phyloP scores from a whole-genome alignment of 2,888 invertebrate species.

The Cerastis leucographa region DNA sequence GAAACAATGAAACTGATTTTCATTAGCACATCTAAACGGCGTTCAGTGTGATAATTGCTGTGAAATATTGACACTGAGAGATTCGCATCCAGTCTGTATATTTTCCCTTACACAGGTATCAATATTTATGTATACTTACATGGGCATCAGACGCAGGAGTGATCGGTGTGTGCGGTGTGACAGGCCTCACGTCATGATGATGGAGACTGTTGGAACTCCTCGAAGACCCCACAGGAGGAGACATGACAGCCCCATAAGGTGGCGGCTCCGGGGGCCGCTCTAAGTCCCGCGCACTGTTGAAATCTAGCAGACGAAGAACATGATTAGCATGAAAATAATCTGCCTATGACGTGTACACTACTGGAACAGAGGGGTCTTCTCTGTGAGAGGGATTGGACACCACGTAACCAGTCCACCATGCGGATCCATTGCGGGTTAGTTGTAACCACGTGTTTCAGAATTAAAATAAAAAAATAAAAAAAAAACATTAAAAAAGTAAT shows the following conservation, averaged over 20 bases:
- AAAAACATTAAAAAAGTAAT: conserved; percentile 8
- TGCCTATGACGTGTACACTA: background rate
- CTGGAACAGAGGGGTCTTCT: background rate
- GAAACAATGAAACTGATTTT: background rate
- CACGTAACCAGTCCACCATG: background rate
- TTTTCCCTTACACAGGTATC: background rate
- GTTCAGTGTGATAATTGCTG: background rate
- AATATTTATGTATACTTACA: conserved; percentile 69
- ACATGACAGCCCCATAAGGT: conserved; percentile 84
- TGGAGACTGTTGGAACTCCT: conserved; percentile 84
- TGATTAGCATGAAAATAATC: background rate
- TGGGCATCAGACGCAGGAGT: conserved; percentile 86
- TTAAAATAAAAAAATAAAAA: background rate
- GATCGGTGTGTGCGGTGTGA: conserved; percentile 82
- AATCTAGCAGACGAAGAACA: conserved; percentile 72
- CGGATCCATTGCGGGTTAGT: background rate
- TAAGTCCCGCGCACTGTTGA: conserved; percentile 82
- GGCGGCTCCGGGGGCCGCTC: conserved; percentile 86
- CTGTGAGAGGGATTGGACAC: background rate
- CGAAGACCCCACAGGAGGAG: conserved; percentile 83
- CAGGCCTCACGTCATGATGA: conserved; percentile 81
- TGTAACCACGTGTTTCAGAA: background rate
- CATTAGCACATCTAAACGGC: no score
- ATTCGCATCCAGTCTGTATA: background rate
- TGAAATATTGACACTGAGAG: background rate